These are phyloP conservation scores for Hippolais icterina DNA, from an alignment of 2,113 vertebrate species.

Conservation along the genomic window DNA sequence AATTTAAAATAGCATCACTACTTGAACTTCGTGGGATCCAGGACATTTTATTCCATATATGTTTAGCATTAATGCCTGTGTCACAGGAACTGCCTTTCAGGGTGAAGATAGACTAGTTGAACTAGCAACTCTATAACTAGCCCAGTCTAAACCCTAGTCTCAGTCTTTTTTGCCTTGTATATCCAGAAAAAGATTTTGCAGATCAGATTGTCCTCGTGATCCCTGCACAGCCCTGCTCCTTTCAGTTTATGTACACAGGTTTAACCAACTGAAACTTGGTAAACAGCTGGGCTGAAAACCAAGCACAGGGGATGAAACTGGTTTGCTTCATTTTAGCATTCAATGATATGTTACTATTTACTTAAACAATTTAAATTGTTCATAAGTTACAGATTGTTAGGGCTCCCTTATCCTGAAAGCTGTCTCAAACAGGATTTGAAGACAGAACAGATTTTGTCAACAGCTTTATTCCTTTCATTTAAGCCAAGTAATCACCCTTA, in stretches of 20 bases:
- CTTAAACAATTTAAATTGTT: not conserved
- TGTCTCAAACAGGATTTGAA: not conserved
- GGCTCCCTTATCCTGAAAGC: not conserved
- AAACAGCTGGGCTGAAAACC: slow-evolving; percentile 19
- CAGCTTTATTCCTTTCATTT: not conserved
- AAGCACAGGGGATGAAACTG: not conserved
- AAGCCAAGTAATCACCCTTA: not conserved
- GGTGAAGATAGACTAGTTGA: not conserved
- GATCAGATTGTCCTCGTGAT: not conserved
- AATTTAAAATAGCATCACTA: not conserved
- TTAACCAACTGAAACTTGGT: slow-evolving; percentile 17
- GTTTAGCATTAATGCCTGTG: not conserved
- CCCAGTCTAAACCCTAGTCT: not conserved
- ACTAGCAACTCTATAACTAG: not conserved
- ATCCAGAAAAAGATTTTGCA: not conserved
- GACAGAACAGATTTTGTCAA: not conserved
- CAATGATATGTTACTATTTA: not conserved
- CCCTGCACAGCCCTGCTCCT: not conserved
- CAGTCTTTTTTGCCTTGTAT: not conserved
- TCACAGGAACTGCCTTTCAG: not conserved
- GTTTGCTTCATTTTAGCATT: not conserved
- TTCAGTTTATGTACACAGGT: not conserved
- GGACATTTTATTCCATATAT: not conserved
- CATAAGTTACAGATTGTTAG: not conserved
- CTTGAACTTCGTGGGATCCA: not conserved